Base-by-base conservation (phyloP, 2,113 vertebrate species). In the Scomber scombrus region DNA sequence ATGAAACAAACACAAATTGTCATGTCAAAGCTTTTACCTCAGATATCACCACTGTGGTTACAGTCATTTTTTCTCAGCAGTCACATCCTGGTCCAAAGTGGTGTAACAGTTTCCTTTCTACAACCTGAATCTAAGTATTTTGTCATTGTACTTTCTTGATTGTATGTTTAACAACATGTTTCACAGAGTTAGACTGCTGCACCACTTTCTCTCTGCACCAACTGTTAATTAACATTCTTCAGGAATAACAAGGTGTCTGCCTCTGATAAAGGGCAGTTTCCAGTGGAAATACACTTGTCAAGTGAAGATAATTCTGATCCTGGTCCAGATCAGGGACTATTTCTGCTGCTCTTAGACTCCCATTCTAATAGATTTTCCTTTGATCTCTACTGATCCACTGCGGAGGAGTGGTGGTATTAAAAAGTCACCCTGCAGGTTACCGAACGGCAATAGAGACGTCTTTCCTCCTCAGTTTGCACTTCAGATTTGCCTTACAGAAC, bases 301-400 rank as follows among this genome's bases (percentile, higher is more conserved):
- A 47, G 43, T 55, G 47, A 80, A 84, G 76, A 64, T 87, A 43
- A 87, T 87, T 81, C 62, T 79, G 65, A 88, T 81, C 60, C 66
- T 11, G 67, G 50, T 71, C 58, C 78, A 75, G 63, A 90, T 82
- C 68, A 55, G 57, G 64, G 54, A 55, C 75, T 74, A 31, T 55
- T 73, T 71, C 64, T 58, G 31, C 57, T 60, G 67, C 79, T 81
- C 57, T 78, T 63, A 73, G 40, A 60, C 77, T 78, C 75, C 62
- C 56, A 73, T 82, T 84, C 47, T 57, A 65, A 82, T 72, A 71
- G 74, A 80, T 84, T 81, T 70, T 7, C 21, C 67, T 84, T 84
- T 92, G 87, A 91, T 90, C 83, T 84, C 7, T 23, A 16, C 78
- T 87, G 80, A 86, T 88, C 78, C 76, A 75, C 87, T 84, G 68